Percentiles rank a stretch among this genome's conserved stretches.
Conservation (phyloP, 2,113 vertebrate genomes). For the Pristiophorus japonicus region DNA sequence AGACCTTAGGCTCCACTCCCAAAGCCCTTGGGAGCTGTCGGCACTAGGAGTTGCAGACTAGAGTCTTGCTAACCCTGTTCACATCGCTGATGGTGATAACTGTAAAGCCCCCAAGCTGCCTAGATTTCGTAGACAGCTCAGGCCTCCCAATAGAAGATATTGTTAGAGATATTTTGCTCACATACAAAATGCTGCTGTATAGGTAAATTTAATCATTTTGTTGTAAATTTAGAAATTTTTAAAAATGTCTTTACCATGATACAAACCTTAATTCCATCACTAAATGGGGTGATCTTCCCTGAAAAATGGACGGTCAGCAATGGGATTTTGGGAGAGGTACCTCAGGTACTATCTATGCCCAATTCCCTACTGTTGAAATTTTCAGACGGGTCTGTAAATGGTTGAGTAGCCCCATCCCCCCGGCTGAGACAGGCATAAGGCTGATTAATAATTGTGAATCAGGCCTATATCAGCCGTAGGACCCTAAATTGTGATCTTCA, state of each 20-base stretch:
- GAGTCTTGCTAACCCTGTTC: neutral
- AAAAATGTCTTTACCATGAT: neutral
- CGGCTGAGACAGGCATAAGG: neutral
- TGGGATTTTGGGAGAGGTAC: neutral
- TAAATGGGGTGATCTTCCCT: neutral
- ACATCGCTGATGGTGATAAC: neutral
- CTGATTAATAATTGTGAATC: neutral
- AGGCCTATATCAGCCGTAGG: neutral
- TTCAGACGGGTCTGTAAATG: neutral
- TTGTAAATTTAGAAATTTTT: neutral
- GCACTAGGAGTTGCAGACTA: neutral
- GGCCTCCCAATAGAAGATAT: neutral
- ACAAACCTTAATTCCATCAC: neutral
- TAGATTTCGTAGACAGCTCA: neutral
- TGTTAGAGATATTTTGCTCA: neutral
- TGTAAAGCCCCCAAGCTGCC: neutral
- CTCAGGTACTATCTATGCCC: neutral
- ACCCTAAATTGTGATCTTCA: neutral
- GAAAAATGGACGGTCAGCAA: neutral
- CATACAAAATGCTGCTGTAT: neutral
- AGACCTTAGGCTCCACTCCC: too few relatives aligned
- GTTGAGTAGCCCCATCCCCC: neutral
- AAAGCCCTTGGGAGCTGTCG: neutral
- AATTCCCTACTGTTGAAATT: neutral
- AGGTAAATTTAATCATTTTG: neutral